Base-by-base conservation (phyloP, 23 tunicate genomes). In the Phallusia fumigata region DNA sequence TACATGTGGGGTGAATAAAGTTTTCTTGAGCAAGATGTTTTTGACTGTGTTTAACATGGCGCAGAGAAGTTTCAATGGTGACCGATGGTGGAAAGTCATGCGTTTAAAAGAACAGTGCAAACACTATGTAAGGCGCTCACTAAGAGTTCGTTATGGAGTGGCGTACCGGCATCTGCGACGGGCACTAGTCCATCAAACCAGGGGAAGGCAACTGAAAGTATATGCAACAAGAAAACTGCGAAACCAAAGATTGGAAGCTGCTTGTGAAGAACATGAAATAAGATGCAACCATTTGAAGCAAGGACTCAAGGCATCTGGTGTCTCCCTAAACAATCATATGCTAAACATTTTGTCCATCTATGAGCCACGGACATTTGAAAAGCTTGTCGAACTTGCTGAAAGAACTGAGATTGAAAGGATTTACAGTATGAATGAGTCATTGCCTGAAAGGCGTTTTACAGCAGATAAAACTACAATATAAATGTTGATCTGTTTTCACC, bases 361-460 rank as follows among this genome's bases (percentile, higher is more conserved):
- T 80, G 98, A 94, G 75, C 98, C 98, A 40, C 58, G 90, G 18
- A 89, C 98, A 75, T 94, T 94, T 75, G 81, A 94, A 79, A 47
- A 79, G 22, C 58, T 94, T 16, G 81, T 84, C 33, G 98, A 94
- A 75, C 47, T 89, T 0, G 83, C 98, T 18, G 82, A 94, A 75
- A 80, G 98, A 31, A 73, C 95, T 13, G n/a, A 33, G 0, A 94
- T 94, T 69, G 98, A 94, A 79, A 74, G 75, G 18, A 1, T 79
- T 36, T 36, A 47, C 0, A 64, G 76, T 40, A 40, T 52, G 28
- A 88, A 89, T 65, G 78, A 76, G 24, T 30, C 75, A 73, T 32
- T 89, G 32, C 94, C 98, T 74, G 90, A 85, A 30, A 78, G 98
- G 34, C 64, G 90, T 65, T 89, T 89, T 35, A 78, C 88, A 0